phyloP scores from a whole-genome alignment of 2,797 vertebrate genomes.

The Aselliscus stoliczkanus region DNA sequence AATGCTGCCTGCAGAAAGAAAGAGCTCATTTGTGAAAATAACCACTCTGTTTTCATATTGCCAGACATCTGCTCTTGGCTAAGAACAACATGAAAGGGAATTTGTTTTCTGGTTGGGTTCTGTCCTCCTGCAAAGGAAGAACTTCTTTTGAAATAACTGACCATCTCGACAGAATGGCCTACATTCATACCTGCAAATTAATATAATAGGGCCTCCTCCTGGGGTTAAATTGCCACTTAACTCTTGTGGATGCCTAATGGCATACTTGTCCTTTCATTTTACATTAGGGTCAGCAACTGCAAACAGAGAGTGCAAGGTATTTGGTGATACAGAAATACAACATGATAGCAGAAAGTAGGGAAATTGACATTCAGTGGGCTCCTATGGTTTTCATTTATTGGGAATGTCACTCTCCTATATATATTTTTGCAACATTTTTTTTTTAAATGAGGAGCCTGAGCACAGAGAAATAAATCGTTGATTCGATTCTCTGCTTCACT shows the following conservation, averaged over 20 bases:
- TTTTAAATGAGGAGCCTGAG: not conserved
- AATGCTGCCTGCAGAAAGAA: conserved; percentile 49
- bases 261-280: not conserved
- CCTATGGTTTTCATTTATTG: not conserved
- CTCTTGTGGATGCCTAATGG: not conserved
- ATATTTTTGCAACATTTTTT: not conserved
- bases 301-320: not conserved
- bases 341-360: not conserved
- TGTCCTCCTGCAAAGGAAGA: conserved; percentile 56
- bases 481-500: too few species aligned
- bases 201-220: conserved; percentile 29
- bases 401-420: not conserved
- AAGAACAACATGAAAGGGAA: conserved; percentile 60
- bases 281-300: not conserved
- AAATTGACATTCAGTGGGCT: not conserved
- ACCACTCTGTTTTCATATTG: conserved; percentile 68
- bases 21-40: conserved; percentile 71
- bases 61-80: conserved; percentile 72
- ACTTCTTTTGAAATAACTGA: conserved; percentile 56
- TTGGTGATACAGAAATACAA: not conserved
- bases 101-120: conserved; percentile 58
- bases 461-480: not conserved
- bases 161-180: conserved; percentile 36
- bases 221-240: conserved; percentile 40
- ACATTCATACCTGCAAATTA: conserved; percentile 50